Evolutionary conservation across 2,888 invertebrate genomes (phyloP), one percentile per base, ranked within the genome.

Genomic region (Cyclophora punctaria): DNA sequence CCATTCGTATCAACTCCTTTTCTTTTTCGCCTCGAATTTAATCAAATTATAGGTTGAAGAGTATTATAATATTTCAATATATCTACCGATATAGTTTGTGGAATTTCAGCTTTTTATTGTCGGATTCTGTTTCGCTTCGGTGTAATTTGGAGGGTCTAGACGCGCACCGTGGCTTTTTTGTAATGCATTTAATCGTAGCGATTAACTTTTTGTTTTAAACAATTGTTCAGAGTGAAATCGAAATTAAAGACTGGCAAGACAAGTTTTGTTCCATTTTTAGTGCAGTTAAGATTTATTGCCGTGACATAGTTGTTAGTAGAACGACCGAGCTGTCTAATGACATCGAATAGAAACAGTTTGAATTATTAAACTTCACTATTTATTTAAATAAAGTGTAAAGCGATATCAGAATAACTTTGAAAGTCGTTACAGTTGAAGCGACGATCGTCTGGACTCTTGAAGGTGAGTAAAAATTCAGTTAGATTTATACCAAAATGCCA

Each of bases 11-110:
- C 75, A 63, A 74, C 70, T 80, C 69, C 74, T 85, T 80, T 82
- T 84, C 78, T 82, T 83, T 82, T 85, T 80, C 71, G 73, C 69
- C 71, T 74, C 72, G 74, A 81, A 79, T 84, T 86, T 88, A 83
- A 88, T 87, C 83, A 88, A 88, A 88, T 88, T 88, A 88, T 86
- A 87, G 85, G 87, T 86, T 87, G 71, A 77, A 74, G 76, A 73
- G 73, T 79, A 80, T 87, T 87, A 83, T 86, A 88, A 87, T 86
- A 86, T 87, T 88, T 85, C 86, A 84, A 85, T 87, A 82, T 76
- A 69, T 75, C 78, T 76, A 73, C 76, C 78, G 80, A 79, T 85
- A 83, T 75, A 79, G 83, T 80, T 85, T 83, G 77, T 80, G 83
- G 85, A 82, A 85, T 84, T 86, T 83, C 69, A 73, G 64, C 75